phyloP scores from a whole-genome alignment of 2,113 vertebrate genomes.

The Camelus dromedarius region DNA sequence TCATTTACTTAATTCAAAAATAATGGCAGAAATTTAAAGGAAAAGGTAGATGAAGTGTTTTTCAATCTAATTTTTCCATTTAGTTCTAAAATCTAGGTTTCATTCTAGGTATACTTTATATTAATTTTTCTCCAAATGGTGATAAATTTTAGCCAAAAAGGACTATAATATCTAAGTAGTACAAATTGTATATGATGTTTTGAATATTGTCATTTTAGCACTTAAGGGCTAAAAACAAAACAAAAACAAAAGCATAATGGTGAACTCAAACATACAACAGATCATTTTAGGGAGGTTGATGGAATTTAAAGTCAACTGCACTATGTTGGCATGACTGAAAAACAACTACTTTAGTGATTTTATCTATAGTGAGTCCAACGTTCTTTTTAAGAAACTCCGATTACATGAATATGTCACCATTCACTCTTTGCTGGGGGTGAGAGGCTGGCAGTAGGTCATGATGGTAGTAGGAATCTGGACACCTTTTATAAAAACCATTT shows the following conservation, averaged over 20 bases:
- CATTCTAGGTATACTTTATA: background rate
- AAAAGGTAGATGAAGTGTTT: background rate
- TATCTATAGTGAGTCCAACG: background rate
- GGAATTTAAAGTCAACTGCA: background rate
- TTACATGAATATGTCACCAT: background rate
- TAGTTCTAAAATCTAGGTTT: conserved; percentile 8
- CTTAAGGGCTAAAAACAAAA: background rate
- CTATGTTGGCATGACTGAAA: background rate
- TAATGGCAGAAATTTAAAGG: background rate
- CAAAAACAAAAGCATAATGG: background rate
- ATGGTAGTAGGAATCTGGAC: background rate
- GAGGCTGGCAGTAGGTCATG: background rate
- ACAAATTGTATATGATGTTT: background rate
- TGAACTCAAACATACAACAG: background rate
- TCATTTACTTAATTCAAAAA: conserved; percentile 30
- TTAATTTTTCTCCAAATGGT: background rate
- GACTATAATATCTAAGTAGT: background rate
- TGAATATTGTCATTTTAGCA: conserved; percentile 11
- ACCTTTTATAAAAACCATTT: background rate
- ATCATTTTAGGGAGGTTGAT: background rate
- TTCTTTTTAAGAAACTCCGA: conserved; percentile 20
- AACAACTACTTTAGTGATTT: background rate
- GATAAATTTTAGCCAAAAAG: conserved; percentile 11
- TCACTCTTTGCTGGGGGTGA: background rate
- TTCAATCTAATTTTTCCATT: background rate